Percentiles rank a stretch among this genome's conserved stretches.
Evolutionary conservation across 2,888 invertebrate species (phyloP).

Genomic region (Papilio elwesi): DNA sequence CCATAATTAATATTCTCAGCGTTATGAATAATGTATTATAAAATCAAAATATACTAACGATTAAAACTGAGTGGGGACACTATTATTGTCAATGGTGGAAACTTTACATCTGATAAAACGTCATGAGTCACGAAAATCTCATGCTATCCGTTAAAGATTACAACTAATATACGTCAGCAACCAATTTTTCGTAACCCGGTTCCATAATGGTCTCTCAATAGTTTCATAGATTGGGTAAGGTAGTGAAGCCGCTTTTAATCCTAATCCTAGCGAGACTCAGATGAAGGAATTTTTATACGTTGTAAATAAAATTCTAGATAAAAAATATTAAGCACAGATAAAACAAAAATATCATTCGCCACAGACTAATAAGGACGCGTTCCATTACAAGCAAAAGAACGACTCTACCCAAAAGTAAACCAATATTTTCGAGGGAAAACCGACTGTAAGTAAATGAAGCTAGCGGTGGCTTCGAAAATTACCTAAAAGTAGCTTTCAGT

Average conservation of each 20-base stretch:
- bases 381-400: slow-evolving; percentile 32
- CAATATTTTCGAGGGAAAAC: slow-evolving; percentile 59
- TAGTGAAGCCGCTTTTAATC: too few relatives aligned
- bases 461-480: slow-evolving; percentile 75
- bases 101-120: too few relatives aligned
- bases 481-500: slow-evolving; percentile 77
- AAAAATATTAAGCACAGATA: not conserved
- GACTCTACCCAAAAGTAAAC: slow-evolving; percentile 56
- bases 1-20: slow-evolving; percentile 43
- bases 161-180: too few relatives aligned
- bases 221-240: too few relatives aligned
- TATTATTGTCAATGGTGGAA: not conserved
- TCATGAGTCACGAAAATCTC: too few relatives aligned
- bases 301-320: too few relatives aligned
- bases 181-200: too few relatives aligned
- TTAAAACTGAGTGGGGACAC: not conserved
- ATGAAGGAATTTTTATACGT: too few relatives aligned
- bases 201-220: too few relatives aligned
- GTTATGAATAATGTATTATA: slow-evolving; percentile 21
- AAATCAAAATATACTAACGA: not conserved
- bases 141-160: too few relatives aligned
- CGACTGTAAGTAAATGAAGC: slow-evolving; percentile 63
- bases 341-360: slow-evolving; percentile 15
- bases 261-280: too few relatives aligned
- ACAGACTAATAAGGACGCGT: slow-evolving; percentile 42